Evolutionary conservation across 2,888 invertebrate species (phyloP).

Genomic region (Allophyes oxyacanthae): DNA sequence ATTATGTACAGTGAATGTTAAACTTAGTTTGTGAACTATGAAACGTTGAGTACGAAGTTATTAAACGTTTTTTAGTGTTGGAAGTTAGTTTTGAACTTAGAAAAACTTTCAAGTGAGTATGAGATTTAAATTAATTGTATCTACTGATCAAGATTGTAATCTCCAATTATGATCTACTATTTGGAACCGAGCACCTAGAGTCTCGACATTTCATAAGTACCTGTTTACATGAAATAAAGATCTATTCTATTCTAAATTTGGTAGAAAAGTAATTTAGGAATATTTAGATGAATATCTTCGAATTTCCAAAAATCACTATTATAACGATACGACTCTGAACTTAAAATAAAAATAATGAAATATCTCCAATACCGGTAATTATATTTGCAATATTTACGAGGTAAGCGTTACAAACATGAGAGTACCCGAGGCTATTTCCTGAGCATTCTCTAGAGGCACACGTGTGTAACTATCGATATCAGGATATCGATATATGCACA

Average conservation of each 20-base stretch:
- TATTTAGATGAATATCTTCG: no score
- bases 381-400: neutral
- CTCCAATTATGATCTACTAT: no score
- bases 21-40: conserved; percentile 24
- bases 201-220: no score
- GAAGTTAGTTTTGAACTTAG: conserved; percentile 7
- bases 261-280: conserved; percentile 8
- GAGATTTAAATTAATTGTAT: no score
- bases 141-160: no score
- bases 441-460: conserved; percentile 2
- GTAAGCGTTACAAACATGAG: neutral
- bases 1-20: conserved; percentile 39
- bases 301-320: no score
- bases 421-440: conserved; percentile 3
- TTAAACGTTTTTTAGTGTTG: conserved; percentile 17
- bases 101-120: conserved; percentile 39
- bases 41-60: conserved; percentile 2
- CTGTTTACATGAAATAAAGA: no score
- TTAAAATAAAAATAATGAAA: no score
- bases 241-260: no score
- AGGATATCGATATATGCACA: conserved; percentile 4
- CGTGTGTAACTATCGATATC: conserved; percentile 44
- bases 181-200: no score
- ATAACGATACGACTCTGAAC: no score
- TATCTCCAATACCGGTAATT: no score